Evolutionary conservation across 2,888 invertebrate genomes (phyloP), one percentile per base, ranked within the genome.

Genomic region (Amitus sp.): DNA sequence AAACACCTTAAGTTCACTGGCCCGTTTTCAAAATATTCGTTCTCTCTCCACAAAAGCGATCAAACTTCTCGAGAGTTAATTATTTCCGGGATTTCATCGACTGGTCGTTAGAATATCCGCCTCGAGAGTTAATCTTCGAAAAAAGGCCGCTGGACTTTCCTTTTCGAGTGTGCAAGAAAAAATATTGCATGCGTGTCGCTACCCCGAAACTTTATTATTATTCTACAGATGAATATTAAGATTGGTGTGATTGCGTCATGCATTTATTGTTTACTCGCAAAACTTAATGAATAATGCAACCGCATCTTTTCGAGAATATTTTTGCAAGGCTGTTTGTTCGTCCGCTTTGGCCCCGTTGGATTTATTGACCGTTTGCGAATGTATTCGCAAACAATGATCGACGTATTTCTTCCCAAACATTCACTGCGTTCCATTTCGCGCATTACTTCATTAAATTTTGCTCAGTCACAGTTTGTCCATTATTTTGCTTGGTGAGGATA

Each of bases 1-100:
- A 70, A 55, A 42, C 57, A 73, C 76, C 47, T n/a, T n/a, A n/a
- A n/a, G 74, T 73, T 68, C 74, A 67, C 64, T 75, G 72, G 73
- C 73, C n/a, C n/a, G n/a, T 73, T 73, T 79, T 74, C 47, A 78
- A 78, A 79, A 75, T 63, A 72, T 62, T 70, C 73, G 73, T 37
- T 37, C 12, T 33, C 33, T 7, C 28, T 5, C 28, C n/a, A n/a
- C n/a, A n/a, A n/a, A 23, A 7, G 23, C 3, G 7, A 23, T 5
- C 23, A 23, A 23, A 23, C 23, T 23, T 23, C 23, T 3, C 7
- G 23, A 5, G 7, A 23, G 23, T 23, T 23, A 23, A 23, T 23
- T 23, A 3, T 7, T 23, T 23, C n/a, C 7, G 23, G 23, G 7
- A 7, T 23, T 23, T 23, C 4, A 23, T 23, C 7, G 7, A 23